Evolutionary conservation across 2,888 invertebrate species (phyloP), one percentile per base, ranked within the genome.

Genomic region (Eupithecia vulgata): DNA sequence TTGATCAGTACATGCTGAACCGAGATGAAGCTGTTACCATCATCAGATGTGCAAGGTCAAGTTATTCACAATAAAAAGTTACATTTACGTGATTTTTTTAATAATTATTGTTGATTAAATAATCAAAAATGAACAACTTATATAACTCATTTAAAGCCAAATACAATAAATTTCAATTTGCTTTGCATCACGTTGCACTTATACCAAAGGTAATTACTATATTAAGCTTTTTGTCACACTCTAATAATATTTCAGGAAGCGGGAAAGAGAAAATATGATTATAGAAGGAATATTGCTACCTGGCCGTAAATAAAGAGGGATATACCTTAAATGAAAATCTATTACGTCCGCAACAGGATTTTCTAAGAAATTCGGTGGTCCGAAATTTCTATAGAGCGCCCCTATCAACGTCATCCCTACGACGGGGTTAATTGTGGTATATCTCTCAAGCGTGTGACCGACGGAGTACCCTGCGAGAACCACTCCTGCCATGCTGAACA

Each of bases 361-460:
- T 66, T 90, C 86, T 76, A 94, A 83, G 78, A 90, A 90, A 79
- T 87, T 92, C 48, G 82, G 81, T 59, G 89, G 83, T 21, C 89
- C 89, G 45, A 92, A 86, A 78, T 89, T 87, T 85, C 92, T 91
- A 77, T 86, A 92, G 37, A 93, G 79, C 17, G 88, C 92, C 71
- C 94, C 94, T 48, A 88, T 85, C 66, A 94, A 80, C 37, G 93
- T 92, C 94, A 94, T 94, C 12, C 93, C 94, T 15, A 94, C 91
- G 10, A 93, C 87, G 21, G 93, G 87, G 77, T 88, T 89, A 70
- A 94, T 81, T 48, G 91, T 90, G 57, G 94, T 93, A 76, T 87
- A 91, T 80, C 93, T 84, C 80, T 93, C 93, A 67, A 94, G 77
- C 2, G 90, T 90, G 75, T 94, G 94, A 0, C 94, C 94, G 70